phyloP scores from a whole-genome alignment of 2,797 vertebrate genomes.

The Acrossocheilus wenchowensis region DNA sequence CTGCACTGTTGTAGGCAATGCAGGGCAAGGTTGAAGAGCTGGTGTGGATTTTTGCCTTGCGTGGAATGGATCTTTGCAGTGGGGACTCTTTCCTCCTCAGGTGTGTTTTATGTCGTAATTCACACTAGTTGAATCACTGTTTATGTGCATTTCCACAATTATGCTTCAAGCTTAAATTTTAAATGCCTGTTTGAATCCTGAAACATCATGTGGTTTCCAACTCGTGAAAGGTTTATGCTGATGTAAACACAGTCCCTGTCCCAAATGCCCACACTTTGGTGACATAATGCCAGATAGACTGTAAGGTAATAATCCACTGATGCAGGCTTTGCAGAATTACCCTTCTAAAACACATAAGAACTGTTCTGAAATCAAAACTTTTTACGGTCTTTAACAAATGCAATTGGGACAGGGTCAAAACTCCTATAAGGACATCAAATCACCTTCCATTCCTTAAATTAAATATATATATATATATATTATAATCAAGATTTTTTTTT shows the following conservation, averaged over 20 bases:
- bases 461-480: constrained; percentile 1
- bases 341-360: neutral
- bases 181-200: constrained; percentile 1
- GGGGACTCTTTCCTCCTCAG: constrained; percentile 16
- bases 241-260: neutral
- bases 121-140: constrained; percentile 41
- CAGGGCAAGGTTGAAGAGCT: constrained; percentile 17
- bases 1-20: neutral
- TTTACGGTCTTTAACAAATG: neutral
- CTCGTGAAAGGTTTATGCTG: constrained; percentile 7
- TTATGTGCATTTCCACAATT: constrained; percentile 45
- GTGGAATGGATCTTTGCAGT: constrained; percentile 31
- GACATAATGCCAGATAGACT: neutral
- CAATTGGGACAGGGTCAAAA: constrained; percentile 30
- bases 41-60: constrained; percentile 1
- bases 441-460: constrained; percentile 36
- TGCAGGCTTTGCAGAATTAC: neutral
- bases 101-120: constrained; percentile 40
- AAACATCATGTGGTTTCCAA: constrained; percentile 5
- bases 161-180: neutral
- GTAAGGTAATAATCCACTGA: constrained; percentile 5
- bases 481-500: constrained; percentile 13
- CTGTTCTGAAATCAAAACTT: neutral
- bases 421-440: constrained; percentile 43
- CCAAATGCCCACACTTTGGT: neutral